Evolutionary conservation across 37 sponge, comb jelly and placozoan species (phyloP).

Genomic region (Halichondria panicea): DNA sequence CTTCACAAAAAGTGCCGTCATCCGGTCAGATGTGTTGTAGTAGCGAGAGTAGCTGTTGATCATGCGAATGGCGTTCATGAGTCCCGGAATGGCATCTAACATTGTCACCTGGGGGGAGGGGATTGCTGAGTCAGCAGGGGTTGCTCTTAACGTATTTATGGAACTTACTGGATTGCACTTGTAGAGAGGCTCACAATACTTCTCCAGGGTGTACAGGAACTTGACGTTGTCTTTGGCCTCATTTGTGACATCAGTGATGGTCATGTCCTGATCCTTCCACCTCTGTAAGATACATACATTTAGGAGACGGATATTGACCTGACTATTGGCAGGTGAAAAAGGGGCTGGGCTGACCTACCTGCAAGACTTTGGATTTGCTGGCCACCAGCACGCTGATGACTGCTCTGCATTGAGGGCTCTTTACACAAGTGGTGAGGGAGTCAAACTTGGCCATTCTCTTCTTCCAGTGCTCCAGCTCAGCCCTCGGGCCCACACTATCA

Average conservation of each 20-base stretch:
- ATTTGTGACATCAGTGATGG: slow-evolving; percentile 95
- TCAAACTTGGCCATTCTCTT: slow-evolving; percentile 97
- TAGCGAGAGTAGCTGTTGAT: slow-evolving; percentile 99
- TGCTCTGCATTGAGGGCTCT: slow-evolving; percentile 78
- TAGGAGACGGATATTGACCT: no score
- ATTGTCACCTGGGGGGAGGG: slow-evolving; percentile 92
- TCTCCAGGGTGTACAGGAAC: slow-evolving; percentile 98
- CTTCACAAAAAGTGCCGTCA: slow-evolving; percentile 99
- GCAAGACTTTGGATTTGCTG: slow-evolving; percentile 89
- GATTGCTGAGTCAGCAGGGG: no score
- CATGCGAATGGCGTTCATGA: slow-evolving; percentile 98
- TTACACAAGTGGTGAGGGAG: slow-evolving; percentile 87
- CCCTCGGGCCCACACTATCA: slow-evolving; percentile 89
- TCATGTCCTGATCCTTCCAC: slow-evolving; percentile 91
- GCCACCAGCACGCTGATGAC: slow-evolving; percentile 87
- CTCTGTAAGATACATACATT: slow-evolving; percentile 49
- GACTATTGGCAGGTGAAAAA: no score
- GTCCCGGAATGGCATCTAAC: slow-evolving; percentile 96
- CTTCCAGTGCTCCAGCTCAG: slow-evolving; percentile 99
- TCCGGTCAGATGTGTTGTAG: slow-evolving; percentile 98
- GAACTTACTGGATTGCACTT: slow-evolving; percentile 88
- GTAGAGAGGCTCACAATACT: slow-evolving; percentile 95
- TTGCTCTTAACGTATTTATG: no score
- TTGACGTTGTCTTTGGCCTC: slow-evolving; percentile 99
- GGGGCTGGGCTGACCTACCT: no score